These are phyloP conservation scores for Arge pagana DNA, from an alignment of 2,888 invertebrate genomes.

Conservation along the genomic window DNA sequence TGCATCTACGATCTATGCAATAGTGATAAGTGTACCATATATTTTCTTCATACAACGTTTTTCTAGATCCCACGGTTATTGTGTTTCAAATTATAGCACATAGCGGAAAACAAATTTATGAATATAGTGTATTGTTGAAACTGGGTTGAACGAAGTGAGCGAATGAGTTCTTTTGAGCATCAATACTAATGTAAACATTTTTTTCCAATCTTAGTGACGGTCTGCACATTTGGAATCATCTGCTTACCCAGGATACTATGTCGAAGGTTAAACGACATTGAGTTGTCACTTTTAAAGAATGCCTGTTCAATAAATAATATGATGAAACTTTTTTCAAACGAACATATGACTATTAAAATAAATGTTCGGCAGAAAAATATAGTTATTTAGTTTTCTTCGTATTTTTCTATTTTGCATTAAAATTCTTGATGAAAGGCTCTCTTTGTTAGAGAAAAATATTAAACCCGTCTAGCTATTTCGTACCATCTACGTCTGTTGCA, in stretches of 20 bases:
- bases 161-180: constrained; percentile 49
- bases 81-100: too few relatives aligned
- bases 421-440: too few relatives aligned
- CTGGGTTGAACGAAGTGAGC: constrained; percentile 45
- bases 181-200: constrained; percentile 57
- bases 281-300: constrained; percentile 32
- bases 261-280: constrained; percentile 54
- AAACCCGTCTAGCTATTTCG: too few relatives aligned
- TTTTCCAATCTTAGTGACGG: constrained; percentile 57
- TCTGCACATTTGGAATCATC: constrained; percentile 56
- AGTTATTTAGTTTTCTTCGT: too few relatives aligned
- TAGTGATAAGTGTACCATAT: too few relatives aligned
- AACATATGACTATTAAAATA: too few relatives aligned
- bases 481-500: too few relatives aligned
- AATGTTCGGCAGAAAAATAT: background rate
- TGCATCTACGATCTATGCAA: too few relatives aligned
- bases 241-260: constrained; percentile 55
- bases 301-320: constrained; percentile 8
- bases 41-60: too few relatives aligned
- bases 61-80: too few relatives aligned
- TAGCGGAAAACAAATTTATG: background rate
- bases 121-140: constrained; percentile 5
- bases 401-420: too few relatives aligned
- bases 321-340: constrained; percentile 13
- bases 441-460: too few relatives aligned